Evolutionary conservation across 2,797 vertebrate genomes (phyloP), one percentile per base, ranked within the genome.

Genomic region (Delichon dasypus): DNA sequence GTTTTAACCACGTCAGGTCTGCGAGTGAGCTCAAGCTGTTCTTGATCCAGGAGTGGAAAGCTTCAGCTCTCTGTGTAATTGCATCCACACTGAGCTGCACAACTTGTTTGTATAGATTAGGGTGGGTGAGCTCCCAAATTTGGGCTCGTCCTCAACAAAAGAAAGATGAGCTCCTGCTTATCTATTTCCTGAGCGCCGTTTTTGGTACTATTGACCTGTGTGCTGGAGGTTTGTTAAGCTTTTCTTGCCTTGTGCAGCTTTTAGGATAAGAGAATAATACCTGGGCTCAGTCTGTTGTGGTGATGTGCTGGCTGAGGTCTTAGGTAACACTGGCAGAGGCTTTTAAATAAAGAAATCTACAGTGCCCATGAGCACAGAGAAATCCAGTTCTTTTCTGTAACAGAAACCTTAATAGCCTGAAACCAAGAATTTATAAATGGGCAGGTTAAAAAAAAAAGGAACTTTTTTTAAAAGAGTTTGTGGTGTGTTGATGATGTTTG

Each of bases 131-230:
- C 55, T 70, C 71, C 34, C 40, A 26, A 3, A 68, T 57, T 73
- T 74, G 48, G 13, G 32, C 47, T 84, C 55, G 58, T 91, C 40
- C 23, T 64, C 42, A 64, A 48, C 32, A 45, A 71, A 81, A 67
- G 54, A 13, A 80, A 54, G 30, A 78, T 78, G 42, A 90, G 40
- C 32, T 85, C 21, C 54, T 83, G 55, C 40, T 85, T 70, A 47
- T 29, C 60, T 75, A 0, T 40, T 64, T 47, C n/a, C 54, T 48
- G 27, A 70, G 38, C 11, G 8, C 36, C 0, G 0, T 23, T 88
- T 83, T 34, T 78, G 50, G 30, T 44, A 7, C 50, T 55, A 0
- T 5, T 27, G 72, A 38, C 45, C 22, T 30, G 36, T 2, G 3
- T 66, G 65, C 32, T 1, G 1, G 57, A 60, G 34, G 19, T 67